Conservation (phyloP, 2,797 vertebrate genomes). For the Coracias cyanogaster region DNA sequence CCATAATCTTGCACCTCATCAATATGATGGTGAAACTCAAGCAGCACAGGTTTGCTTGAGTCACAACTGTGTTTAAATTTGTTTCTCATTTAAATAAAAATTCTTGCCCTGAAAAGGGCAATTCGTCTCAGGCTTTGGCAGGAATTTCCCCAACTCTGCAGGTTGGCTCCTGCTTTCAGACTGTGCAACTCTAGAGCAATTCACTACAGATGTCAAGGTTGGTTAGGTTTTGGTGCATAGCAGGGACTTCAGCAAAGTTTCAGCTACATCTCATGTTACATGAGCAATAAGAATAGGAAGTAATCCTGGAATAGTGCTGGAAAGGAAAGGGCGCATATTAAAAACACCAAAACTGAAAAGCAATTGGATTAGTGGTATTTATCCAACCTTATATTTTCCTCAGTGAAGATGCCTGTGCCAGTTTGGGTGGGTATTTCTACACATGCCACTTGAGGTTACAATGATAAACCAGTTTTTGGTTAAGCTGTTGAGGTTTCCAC, state of each 20-base stretch:
- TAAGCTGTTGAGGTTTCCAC: neutral
- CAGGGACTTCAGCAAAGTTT: neutral
- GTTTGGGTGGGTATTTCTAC: neutral
- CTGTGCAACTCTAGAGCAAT: neutral
- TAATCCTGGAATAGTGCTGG: neutral
- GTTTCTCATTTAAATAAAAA: neutral
- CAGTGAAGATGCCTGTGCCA: neutral
- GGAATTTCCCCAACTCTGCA: neutral
- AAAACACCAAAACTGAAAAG: neutral
- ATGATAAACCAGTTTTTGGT: neutral
- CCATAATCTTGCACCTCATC: neutral
- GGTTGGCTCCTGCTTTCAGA: neutral
- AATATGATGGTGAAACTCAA: neutral
- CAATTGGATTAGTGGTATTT: neutral
- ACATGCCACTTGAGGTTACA: neutral
- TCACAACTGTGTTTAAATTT: neutral
- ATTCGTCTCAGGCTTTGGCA: neutral
- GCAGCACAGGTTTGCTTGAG: neutral
- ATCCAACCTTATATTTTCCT: neutral
- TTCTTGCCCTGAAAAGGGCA: neutral
- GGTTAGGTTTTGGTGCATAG: neutral
- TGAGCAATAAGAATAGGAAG: neutral
- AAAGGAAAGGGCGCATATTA: neutral
- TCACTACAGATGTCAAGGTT: rapidly evolving
- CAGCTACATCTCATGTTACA: neutral